phyloP scores from a whole-genome alignment of 2,113 vertebrate species.

The Atlantisia rogersi region DNA sequence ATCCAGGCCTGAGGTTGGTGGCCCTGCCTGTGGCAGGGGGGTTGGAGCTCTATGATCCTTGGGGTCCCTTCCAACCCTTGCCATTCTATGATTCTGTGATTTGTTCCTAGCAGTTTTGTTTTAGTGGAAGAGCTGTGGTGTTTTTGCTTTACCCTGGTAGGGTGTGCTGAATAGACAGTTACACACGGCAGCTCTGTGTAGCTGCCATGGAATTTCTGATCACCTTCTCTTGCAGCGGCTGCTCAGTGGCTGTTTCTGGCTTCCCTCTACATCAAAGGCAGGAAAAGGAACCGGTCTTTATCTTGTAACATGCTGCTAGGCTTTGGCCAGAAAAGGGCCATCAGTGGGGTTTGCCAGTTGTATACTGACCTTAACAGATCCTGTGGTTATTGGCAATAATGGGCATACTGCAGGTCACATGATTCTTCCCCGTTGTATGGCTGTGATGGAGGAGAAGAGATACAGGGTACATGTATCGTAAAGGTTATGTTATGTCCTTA shows the following conservation, averaged over 20 bases:
- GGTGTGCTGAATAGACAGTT: neutral
- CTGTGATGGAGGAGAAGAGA: neutral
- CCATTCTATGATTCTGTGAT: too few relatives aligned
- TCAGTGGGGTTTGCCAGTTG: neutral
- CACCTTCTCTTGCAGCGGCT: neutral
- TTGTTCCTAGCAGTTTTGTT: neutral
- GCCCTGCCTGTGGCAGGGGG: too few relatives aligned
- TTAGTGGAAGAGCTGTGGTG: neutral
- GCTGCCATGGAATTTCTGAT: neutral
- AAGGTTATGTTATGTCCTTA: neutral
- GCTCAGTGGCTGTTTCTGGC: neutral
- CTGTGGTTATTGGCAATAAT: neutral
- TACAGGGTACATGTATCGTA: neutral
- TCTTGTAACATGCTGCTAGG: neutral
- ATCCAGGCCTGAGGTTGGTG: too few relatives aligned
- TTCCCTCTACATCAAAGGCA: neutral
- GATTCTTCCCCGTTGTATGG: neutral
- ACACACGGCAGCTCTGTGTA: neutral
- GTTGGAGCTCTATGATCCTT: too few relatives aligned
- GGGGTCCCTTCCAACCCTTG: too few relatives aligned
- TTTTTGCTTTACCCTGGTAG: neutral
- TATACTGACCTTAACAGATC: neutral
- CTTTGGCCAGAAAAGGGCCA: neutral
- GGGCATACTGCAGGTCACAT: neutral
- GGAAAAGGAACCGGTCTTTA: neutral